Evolutionary conservation across 2,113 vertebrate species (phyloP).

Genomic region (Gulo gulo): DNA sequence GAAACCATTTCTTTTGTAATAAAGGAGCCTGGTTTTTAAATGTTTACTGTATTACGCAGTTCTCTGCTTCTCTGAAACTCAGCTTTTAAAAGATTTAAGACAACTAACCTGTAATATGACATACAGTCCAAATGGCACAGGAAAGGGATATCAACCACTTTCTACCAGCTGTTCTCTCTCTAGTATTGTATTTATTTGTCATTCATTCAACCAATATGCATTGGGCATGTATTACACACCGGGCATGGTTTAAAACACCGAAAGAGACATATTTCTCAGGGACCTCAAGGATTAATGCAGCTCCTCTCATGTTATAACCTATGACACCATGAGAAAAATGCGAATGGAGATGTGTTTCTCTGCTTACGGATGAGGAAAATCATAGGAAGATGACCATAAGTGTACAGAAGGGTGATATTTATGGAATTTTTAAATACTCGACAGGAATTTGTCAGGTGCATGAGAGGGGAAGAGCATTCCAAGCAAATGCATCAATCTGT

Average conservation of each 20-base stretch:
- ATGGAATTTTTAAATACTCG: neutral
- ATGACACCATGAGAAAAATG: neutral
- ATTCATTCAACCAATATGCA: neutral
- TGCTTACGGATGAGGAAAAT: neutral
- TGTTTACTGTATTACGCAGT: neutral
- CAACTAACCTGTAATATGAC: neutral
- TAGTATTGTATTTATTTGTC: neutral
- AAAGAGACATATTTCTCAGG: neutral
- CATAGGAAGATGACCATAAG: neutral
- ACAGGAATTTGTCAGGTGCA: neutral
- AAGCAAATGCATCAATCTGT: neutral
- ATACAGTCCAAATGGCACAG: neutral
- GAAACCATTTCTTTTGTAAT: conserved; percentile 15
- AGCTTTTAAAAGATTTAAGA: neutral
- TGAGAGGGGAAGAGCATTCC: neutral
- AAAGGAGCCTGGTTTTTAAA: neutral
- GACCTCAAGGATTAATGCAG: neutral
- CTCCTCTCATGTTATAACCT: neutral
- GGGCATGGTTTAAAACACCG: neutral
- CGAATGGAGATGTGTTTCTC: neutral
- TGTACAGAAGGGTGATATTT: neutral
- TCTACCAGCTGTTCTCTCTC: neutral
- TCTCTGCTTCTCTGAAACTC: conserved; percentile 18
- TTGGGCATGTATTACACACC: neutral
- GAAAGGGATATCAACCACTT: neutral